These are phyloP conservation scores for Aporophyla lueneburgensis DNA, from an alignment of 2,888 invertebrate genomes.

Conservation along the genomic window DNA sequence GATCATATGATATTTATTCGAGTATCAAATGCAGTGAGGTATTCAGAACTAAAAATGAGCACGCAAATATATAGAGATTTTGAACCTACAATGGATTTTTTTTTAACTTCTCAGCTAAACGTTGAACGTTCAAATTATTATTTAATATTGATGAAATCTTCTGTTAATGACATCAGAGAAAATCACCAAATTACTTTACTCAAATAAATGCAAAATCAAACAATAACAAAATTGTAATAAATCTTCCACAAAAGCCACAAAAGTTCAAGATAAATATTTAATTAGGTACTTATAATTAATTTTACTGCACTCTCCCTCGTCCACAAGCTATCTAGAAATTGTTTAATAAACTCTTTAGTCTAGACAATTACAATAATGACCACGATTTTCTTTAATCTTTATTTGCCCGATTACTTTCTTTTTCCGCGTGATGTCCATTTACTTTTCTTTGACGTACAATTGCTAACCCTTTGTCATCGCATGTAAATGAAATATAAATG, in stretches of 20 bases:
- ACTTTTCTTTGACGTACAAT: conserved; percentile 25
- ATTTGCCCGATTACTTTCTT: conserved; percentile 58
- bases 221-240: neutral
- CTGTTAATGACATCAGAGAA: too few relatives aligned
- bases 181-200: neutral
- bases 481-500: conserved; percentile 23
- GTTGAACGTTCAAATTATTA: neutral
- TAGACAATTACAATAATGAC: conserved; percentile 26
- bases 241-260: neutral
- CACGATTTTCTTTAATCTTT: conserved; percentile 45
- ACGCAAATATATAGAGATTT: neutral
- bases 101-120: neutral
- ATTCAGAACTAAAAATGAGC: too few relatives aligned
- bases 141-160: neutral
- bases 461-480: conserved; percentile 15
- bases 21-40: neutral
- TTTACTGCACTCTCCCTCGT: conserved; percentile 12
- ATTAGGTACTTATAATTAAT: neutral
- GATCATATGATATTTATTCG: too few relatives aligned
- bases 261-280: neutral
- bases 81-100: neutral
- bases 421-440: conserved; percentile 58
- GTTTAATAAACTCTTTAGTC: conserved; percentile 27
- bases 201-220: neutral
- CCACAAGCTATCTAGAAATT: neutral